phyloP scores from a whole-genome alignment of 2,888 invertebrate species.

The Malachius bipustulatus region DNA sequence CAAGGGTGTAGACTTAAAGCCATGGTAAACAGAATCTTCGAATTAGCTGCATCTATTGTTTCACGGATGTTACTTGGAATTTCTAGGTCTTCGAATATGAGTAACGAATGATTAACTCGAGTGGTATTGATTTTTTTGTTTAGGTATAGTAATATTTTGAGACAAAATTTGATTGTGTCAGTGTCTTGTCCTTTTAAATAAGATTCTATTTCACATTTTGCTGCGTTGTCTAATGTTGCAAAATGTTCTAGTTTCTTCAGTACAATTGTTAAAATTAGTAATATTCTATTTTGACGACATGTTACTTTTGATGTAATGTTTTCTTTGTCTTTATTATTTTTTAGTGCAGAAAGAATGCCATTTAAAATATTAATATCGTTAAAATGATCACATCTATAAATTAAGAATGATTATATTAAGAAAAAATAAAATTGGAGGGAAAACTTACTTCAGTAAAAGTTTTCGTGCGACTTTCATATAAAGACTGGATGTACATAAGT shows the following conservation, averaged over 20 bases:
- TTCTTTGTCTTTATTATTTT: too few species aligned
- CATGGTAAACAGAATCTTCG: slow-evolving; percentile 18
- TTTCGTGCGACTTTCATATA: too few species aligned
- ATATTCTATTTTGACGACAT: too few species aligned
- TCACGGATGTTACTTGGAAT: slow-evolving; percentile 19
- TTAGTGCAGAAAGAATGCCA: too few species aligned
- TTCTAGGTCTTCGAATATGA: slow-evolving; percentile 22
- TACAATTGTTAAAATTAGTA: too few species aligned
- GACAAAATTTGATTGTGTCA: slow-evolving; percentile 22
- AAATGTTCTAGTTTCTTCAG: background rate
- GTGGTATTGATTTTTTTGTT: slow-evolving; percentile 24
- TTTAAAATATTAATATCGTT: too few species aligned
- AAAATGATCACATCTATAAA: too few species aligned
- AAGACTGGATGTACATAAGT: too few species aligned
- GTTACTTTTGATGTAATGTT: too few species aligned
- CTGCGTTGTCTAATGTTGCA: background rate
- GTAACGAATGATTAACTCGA: slow-evolving; percentile 24
- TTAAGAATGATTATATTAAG: too few species aligned
- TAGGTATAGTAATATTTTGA: slow-evolving; percentile 24
- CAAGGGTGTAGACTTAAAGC: slow-evolving; percentile 23
- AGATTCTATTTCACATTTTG: slow-evolving; percentile 22
- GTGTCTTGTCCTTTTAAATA: slow-evolving; percentile 21
- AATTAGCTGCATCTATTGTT: slow-evolving; percentile 21
- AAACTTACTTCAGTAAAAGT: too few species aligned
- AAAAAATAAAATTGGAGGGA: too few species aligned